phyloP scores from a whole-genome alignment of 35 echinoderm and acorn worm genomes.

The Eucidaris tribuloides region DNA sequence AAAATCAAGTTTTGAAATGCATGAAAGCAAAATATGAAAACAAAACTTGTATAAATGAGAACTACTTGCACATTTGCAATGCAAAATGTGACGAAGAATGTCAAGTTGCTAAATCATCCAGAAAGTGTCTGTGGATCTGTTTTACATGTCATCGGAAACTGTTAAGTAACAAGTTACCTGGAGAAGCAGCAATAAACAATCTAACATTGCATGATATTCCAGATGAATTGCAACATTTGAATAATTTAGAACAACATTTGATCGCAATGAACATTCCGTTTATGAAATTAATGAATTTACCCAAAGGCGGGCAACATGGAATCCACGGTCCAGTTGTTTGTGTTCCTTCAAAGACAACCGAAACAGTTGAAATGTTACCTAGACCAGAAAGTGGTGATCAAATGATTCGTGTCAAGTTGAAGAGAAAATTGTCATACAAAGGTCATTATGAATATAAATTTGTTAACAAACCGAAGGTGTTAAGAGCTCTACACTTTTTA shows the following conservation, averaged over 20 bases:
- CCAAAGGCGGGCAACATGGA: conserved; percentile 37
- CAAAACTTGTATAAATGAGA: conserved; percentile 9
- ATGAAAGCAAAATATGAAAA: conserved; percentile 26
- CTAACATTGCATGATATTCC: conserved; percentile 15
- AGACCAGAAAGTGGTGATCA: conserved; percentile 24
- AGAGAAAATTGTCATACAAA: conserved; percentile 61
- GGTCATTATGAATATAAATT: conserved; percentile 61
- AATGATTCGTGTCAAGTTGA: conserved; percentile 62
- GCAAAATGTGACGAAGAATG: conserved; percentile 9
- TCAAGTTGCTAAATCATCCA: conserved; percentile 8
- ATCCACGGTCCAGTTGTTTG: conserved; percentile 64
- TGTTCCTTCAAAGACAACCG: conserved; percentile 52
- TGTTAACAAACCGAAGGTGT: conserved; percentile 41
- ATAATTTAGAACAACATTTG: conserved; percentile 55
- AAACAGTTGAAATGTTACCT: conserved; percentile 40
- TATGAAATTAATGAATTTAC: conserved; percentile 49
- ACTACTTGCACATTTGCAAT: conserved; percentile 32
- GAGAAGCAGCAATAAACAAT: conserved; percentile 24
- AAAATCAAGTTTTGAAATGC: conserved; percentile 37
- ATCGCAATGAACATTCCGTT: conserved; percentile 49
- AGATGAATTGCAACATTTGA: conserved; percentile 1
- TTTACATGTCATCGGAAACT: conserved; percentile 52
- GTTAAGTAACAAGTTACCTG: background rate
- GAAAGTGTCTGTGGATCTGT: conserved; percentile 31
- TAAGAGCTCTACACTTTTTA: conserved; percentile 35